Percentiles rank a stretch among this genome's conserved stretches.
Conservation (phyloP, 2,113 vertebrate genomes). For the Thunnus maccoyii region DNA sequence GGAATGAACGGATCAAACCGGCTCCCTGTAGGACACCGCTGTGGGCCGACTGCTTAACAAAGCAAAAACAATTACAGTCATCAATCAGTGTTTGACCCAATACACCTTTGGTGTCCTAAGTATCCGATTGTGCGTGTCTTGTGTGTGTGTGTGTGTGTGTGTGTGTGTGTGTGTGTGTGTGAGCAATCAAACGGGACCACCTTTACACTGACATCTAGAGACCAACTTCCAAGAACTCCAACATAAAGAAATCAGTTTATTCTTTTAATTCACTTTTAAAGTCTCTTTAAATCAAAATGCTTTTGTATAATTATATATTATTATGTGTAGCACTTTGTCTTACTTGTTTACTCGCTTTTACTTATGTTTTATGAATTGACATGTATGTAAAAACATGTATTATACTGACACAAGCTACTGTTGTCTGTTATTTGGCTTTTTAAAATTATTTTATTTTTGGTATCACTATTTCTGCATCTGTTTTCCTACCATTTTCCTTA, state of each 20-base stretch:
- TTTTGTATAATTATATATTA: neutral
- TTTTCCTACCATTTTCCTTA: too few relatives aligned
- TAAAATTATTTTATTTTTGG: too few relatives aligned
- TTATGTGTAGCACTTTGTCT: neutral
- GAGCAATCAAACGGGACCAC: neutral
- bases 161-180: neutral
- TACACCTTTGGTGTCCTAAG: conserved; percentile 16
- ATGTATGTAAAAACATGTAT: too few relatives aligned
- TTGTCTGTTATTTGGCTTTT: too few relatives aligned
- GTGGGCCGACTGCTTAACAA: conserved; percentile 37
- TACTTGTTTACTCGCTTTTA: too few relatives aligned
- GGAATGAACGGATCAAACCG: conserved; percentile 52
- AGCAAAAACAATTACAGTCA: conserved; percentile 57
- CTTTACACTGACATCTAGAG: neutral
- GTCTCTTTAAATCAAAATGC: neutral
- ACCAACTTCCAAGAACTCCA: neutral
- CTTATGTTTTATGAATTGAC: too few relatives aligned
- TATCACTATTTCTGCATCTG: too few relatives aligned
- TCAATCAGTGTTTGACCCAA: conserved; percentile 59
- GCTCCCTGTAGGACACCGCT: conserved; percentile 2
- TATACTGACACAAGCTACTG: too few relatives aligned
- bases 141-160: neutral
- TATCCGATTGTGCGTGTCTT: neutral
- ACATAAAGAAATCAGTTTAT: neutral
- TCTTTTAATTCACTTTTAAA: neutral